Conservation (phyloP, 2,113 vertebrate genomes). For the Axis porcinus region DNA sequence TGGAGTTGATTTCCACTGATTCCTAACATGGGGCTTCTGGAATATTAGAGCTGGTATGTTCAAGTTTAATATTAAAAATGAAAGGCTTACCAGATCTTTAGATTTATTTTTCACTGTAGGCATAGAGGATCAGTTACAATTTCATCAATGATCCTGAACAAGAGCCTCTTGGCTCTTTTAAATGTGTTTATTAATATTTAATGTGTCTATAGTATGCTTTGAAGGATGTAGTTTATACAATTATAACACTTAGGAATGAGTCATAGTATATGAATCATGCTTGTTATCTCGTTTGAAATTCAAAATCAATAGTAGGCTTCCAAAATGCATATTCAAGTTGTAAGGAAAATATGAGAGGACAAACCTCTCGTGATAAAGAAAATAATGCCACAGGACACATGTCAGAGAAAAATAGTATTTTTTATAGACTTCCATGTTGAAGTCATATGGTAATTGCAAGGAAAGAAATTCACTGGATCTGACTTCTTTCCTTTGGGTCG, state of each 20-base stretch:
- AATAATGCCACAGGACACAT: neutral
- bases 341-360: neutral
- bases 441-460: neutral
- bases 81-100: neutral
- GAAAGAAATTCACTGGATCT: neutral
- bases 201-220: conserved; percentile 16
- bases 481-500: conserved; percentile 25
- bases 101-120: neutral
- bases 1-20: neutral
- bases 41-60: neutral
- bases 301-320: neutral
- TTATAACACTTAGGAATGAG: conserved; percentile 43
- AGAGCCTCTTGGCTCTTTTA: neutral
- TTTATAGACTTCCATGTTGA: neutral
- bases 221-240: conserved; percentile 13
- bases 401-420: neutral
- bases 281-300: conserved; percentile 33
- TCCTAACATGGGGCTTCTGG: neutral
- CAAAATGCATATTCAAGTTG: neutral
- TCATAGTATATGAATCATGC: conserved; percentile 12
- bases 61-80: neutral
- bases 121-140: neutral
- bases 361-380: neutral
- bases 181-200: conserved; percentile 46
- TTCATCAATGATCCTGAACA: neutral